These are phyloP conservation scores for Labrus mixtus DNA, from an alignment of 2,113 vertebrate genomes.

Conservation along the genomic window DNA sequence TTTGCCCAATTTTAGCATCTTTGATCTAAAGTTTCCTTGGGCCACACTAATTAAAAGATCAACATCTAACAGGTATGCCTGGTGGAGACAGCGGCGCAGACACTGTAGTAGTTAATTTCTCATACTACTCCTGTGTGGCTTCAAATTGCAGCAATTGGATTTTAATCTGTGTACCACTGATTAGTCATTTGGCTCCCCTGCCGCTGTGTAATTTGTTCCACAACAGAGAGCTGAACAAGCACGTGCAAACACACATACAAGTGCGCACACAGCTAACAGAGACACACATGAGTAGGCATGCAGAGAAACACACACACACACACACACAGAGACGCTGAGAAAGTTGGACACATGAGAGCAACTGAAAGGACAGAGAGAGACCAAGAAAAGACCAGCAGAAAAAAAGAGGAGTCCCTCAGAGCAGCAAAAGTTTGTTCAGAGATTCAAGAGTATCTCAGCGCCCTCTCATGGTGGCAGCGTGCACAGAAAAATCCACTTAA, in stretches of 20 bases:
- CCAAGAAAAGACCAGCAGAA: neutral
- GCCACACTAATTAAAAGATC: constrained; percentile 71
- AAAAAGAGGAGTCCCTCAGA: neutral
- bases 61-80: constrained; percentile 66
- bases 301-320: constrained; percentile 19
- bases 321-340: constrained; percentile 6
- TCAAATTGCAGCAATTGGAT: constrained; percentile 83
- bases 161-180: constrained; percentile 85
- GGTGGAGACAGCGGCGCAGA: constrained; percentile 55
- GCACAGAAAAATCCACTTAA: neutral
- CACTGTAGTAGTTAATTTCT: constrained; percentile 75
- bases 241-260: constrained; percentile 53
- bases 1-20: constrained; percentile 4
- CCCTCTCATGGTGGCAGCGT: constrained; percentile 64
- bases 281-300: constrained; percentile 10
- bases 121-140: constrained; percentile 80
- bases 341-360: constrained; percentile 34
- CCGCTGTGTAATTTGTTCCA: constrained; percentile 83
- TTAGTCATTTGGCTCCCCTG: constrained; percentile 83
- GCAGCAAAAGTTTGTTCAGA: neutral
- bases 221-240: constrained; percentile 78
- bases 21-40: constrained; percentile 55
- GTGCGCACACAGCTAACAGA: constrained; percentile 5
- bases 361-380: neutral
- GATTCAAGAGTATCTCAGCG: constrained; percentile 61